These are phyloP conservation scores for Bufo gargarizans DNA, from an alignment of 2,113 vertebrate genomes.

Conservation along the genomic window DNA sequence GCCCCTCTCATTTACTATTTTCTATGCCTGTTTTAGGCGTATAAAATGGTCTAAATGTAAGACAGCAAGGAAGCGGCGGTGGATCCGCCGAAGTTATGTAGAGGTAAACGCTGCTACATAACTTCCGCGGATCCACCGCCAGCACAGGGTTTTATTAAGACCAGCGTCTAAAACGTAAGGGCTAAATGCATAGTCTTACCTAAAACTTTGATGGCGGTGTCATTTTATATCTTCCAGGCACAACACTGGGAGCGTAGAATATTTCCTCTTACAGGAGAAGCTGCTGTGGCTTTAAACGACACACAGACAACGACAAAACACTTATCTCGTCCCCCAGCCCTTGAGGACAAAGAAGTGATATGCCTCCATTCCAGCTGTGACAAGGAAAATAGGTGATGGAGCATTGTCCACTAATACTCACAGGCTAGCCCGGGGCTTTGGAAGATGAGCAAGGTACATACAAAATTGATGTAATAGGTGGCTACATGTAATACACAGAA, in stretches of 20 bases:
- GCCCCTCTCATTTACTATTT: no score
- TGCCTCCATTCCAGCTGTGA: neutral
- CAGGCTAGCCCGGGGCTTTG: neutral
- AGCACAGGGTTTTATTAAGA: no score
- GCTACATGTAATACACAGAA: neutral
- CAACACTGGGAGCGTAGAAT: slow-evolving; percentile 75
- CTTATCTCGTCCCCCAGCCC: neutral
- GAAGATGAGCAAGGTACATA: slow-evolving; percentile 23
- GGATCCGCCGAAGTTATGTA: no score
- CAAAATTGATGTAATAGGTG: neutral
- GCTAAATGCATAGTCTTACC: no score
- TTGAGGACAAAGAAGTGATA: neutral
- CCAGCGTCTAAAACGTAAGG: no score
- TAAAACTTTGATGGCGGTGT: neutral
- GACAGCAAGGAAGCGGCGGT: no score
- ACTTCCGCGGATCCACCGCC: no score
- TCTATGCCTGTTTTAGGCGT: no score
- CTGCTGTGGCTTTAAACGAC: slow-evolving; percentile 69
- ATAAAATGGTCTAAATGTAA: no score
- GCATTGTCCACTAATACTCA: neutral
- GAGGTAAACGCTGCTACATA: no score
- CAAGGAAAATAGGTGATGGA: neutral
- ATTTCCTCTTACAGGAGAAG: slow-evolving; percentile 76
- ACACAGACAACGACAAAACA: slow-evolving; percentile 60
- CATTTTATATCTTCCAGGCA: slow-evolving; percentile 65